Conservation (phyloP, 2,113 vertebrate species). For the Paramormyrops kingsleyae region DNA sequence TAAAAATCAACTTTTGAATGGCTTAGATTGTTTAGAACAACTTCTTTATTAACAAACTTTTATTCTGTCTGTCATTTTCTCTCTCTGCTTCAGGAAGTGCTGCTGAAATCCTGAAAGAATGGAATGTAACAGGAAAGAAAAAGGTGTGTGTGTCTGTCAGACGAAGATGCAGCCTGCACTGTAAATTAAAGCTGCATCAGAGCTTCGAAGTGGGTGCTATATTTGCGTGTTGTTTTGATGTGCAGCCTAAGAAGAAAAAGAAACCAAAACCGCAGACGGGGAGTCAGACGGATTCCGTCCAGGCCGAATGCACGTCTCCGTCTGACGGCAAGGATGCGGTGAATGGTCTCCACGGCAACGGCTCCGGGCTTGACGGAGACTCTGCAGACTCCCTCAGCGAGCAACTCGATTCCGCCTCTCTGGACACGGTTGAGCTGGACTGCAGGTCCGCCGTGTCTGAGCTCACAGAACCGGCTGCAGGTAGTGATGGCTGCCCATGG, state of each 20-base stretch:
- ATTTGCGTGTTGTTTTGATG: neutral
- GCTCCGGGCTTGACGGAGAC: constrained; percentile 70
- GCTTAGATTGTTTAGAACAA: neutral
- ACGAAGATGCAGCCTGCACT: neutral
- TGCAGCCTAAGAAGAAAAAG: constrained; percentile 85
- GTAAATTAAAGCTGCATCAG: too few species aligned
- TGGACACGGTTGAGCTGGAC: constrained; percentile 78
- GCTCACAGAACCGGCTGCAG: constrained; percentile 49
- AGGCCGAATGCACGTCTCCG: constrained; percentile 47
- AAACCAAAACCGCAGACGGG: constrained; percentile 69
- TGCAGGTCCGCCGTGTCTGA: constrained; percentile 57
- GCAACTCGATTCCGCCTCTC: constrained; percentile 76
- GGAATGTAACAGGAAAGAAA: constrained; percentile 91
- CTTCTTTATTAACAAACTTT: neutral
- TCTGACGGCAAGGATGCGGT: constrained; percentile 55
- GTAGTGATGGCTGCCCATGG: constrained; percentile 37
- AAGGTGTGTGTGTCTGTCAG: constrained; percentile 64
- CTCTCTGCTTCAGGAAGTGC: constrained; percentile 71
- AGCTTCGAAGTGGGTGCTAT: too few species aligned
- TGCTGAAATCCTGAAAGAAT: constrained; percentile 86
- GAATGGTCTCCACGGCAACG: constrained; percentile 85
- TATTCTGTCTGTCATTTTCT: neutral
- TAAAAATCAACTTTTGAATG: neutral
- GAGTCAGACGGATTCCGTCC: constrained; percentile 37
- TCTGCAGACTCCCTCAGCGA: constrained; percentile 87